Percentiles rank a stretch among this genome's conserved stretches.
Evolutionary conservation across 2,113 vertebrate genomes (phyloP).

Genomic region (Zosterops lateralis): DNA sequence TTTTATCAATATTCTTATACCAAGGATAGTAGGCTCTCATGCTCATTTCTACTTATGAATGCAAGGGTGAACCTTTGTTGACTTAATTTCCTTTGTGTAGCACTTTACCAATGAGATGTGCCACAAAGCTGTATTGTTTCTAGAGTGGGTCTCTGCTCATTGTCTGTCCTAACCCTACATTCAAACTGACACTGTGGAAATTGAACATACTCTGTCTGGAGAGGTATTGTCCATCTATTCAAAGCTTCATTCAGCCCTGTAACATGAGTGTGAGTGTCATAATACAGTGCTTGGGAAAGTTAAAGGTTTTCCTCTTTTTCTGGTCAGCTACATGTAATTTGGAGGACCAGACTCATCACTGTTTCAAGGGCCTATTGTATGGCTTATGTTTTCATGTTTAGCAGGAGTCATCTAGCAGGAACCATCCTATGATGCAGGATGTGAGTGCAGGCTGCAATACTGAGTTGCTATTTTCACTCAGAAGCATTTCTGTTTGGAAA

Average conservation of each 20-base stretch:
- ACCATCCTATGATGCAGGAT: not conserved
- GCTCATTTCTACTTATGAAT: not conserved
- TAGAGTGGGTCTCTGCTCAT: not conserved
- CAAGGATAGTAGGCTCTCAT: not conserved
- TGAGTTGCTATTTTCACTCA: constrained; percentile 28
- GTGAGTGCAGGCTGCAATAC: not conserved
- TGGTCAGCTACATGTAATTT: not conserved
- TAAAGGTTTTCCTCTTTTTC: not conserved
- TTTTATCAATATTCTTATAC: not conserved
- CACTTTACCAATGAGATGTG: not conserved
- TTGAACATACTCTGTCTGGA: rapidly evolving
- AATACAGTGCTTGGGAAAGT: not conserved
- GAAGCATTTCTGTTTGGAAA: constrained; percentile 20
- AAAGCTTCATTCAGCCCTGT: not conserved
- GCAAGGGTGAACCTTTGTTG: not conserved
- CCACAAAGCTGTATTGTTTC: not conserved
- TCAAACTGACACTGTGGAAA: not conserved
- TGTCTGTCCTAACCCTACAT: not conserved
- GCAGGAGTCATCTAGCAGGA: not conserved
- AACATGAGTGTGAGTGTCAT: not conserved
- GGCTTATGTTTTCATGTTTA: not conserved
- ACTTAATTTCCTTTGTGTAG: not conserved
- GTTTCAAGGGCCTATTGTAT: not conserved
- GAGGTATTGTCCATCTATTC: not conserved
- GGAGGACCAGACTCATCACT: not conserved